Conservation (phyloP, 2,797 vertebrate species). For the Mormyrus proboscirostris region DNA sequence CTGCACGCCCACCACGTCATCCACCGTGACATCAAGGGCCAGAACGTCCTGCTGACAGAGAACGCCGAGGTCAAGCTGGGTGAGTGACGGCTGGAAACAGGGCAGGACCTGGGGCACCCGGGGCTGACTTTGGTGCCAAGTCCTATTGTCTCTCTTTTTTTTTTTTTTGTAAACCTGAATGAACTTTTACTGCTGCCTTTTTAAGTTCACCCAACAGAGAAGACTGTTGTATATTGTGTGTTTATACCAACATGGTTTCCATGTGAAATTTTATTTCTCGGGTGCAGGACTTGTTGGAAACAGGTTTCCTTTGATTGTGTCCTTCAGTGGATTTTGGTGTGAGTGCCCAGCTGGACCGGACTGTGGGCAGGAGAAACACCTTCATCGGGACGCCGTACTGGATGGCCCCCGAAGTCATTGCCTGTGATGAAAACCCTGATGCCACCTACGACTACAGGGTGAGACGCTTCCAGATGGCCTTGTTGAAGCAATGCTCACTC, state of each 20-base stretch:
- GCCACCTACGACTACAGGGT: conserved; percentile 98
- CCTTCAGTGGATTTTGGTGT: conserved; percentile 91
- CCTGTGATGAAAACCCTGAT: conserved; percentile 96
- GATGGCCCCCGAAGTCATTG: conserved; percentile 99
- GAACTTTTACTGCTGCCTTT: neutral
- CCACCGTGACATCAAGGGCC: conserved; percentile 96
- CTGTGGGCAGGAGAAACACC: conserved; percentile 91
- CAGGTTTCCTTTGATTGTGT: neutral
- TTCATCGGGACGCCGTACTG: conserved; percentile 98
- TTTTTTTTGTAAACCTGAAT: neutral
- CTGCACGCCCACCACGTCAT: conserved; percentile 96
- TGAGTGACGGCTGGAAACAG: conserved; percentile 47
- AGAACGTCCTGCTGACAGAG: conserved; percentile 94
- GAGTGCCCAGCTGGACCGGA: conserved; percentile 93
- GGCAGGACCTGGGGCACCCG: neutral
- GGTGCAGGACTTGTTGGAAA: neutral
- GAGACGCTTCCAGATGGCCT: conserved; percentile 36
- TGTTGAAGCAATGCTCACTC: neutral
- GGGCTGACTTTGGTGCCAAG: neutral
- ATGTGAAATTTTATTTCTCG: neutral
- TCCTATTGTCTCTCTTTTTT: neutral
- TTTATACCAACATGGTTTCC: neutral
- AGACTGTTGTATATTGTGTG: neutral
- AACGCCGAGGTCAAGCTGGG: conserved; percentile 97
- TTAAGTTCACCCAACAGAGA: neutral